Conservation (phyloP, 2,113 vertebrate genomes). For the Dolichallabes microphthalmus region DNA sequence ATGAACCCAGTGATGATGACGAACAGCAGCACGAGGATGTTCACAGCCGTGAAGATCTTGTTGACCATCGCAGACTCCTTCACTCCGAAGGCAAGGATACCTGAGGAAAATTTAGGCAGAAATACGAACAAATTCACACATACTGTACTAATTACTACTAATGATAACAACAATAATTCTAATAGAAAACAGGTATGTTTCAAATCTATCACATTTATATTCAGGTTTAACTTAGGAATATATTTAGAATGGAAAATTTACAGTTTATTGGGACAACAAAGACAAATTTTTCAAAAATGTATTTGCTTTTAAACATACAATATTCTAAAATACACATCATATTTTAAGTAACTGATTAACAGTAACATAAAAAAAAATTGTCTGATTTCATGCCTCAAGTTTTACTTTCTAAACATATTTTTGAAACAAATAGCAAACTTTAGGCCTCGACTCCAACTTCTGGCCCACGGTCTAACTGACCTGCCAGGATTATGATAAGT, state of each 20-base stretch:
- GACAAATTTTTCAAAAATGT: neutral
- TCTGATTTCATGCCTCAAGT: neutral
- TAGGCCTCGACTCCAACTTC: neutral
- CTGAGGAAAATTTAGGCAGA: constrained; percentile 57
- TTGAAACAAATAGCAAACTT: neutral
- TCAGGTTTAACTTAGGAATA: neutral
- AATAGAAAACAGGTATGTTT: neutral
- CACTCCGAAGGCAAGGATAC: constrained; percentile 81
- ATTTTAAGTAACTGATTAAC: no score
- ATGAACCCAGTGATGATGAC: constrained; percentile 77
- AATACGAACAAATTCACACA: neutral
- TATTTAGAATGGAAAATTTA: neutral
- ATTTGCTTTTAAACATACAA: no score
- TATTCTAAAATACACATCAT: no score
- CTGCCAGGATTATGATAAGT: constrained; percentile 80
- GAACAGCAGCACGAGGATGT: constrained; percentile 76
- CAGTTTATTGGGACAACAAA: neutral
- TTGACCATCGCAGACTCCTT: constrained; percentile 81
- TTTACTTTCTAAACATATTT: neutral
- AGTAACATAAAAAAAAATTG: neutral
- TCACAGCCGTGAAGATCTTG: constrained; percentile 82
- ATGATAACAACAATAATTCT: neutral
- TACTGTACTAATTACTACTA: neutral
- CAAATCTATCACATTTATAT: neutral
- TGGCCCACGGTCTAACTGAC: constrained; percentile 53